These are phyloP conservation scores for Anhinga rufa DNA, from an alignment of 2,113 vertebrate species.

Conservation along the genomic window DNA sequence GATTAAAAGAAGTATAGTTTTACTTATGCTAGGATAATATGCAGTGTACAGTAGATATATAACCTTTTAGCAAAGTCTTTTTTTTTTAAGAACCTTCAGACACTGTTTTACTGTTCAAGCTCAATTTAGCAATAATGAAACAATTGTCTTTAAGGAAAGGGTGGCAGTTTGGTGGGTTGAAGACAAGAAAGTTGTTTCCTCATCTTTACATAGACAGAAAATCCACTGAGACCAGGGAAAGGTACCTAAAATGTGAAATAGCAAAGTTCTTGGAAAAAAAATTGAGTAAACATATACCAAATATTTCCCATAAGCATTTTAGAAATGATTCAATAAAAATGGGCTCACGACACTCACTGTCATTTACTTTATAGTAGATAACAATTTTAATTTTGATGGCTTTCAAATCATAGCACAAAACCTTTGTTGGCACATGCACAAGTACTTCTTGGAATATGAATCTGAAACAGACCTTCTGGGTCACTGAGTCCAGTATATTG, in stretches of 20 bases:
- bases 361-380: neutral
- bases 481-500: neutral
- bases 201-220: neutral
- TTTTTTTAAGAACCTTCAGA: neutral
- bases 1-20: conserved; percentile 44
- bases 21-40: conserved; percentile 2
- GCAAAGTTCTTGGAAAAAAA: neutral
- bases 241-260: neutral
- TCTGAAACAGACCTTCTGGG: neutral
- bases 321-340: neutral
- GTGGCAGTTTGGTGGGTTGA: neutral
- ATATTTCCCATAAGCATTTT: neutral
- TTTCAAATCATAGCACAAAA: neutral
- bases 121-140: neutral
- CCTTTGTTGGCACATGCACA: neutral
- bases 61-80: conserved; percentile 3
- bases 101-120: neutral
- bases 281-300: neutral
- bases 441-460: neutral
- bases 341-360: neutral
- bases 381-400: neutral
- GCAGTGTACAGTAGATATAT: neutral
- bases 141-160: neutral
- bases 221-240: neutral
- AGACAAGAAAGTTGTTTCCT: neutral